Evolutionary conservation across 2,113 vertebrate genomes (phyloP), one percentile per base, ranked within the genome.

Genomic region (Podarcis muralis): DNA sequence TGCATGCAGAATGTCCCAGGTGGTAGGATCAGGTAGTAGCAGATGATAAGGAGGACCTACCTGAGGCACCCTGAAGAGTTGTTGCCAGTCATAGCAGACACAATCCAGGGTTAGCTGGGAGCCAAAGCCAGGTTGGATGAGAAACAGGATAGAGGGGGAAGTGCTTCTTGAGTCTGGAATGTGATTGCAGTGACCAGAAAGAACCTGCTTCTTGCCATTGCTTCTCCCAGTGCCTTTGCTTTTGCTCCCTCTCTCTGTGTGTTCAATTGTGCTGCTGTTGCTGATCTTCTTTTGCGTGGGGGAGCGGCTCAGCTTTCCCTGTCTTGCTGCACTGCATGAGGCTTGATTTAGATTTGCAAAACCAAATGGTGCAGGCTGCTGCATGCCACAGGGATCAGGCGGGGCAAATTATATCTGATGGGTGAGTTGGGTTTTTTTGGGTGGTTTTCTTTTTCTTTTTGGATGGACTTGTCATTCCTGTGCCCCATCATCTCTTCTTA

Each of bases 171-270:
- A 40, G 48, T 16, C n/a, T 69, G 35, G n/a, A 25, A 59, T 12
- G 13, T 7, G 13, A 32, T 30, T 77, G 25, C 25, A 59, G 69
- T 48, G 85, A 87, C 85, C 85, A 90, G 85, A 83, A 90, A 83
- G 43, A 87, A 79, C 48, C 25, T 37, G n/a, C 25, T 25, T 83
- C 81, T 53, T 66, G 30, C 37, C 13, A 12, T 6, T 78, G 72
- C 72, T 83, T 76, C 71, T 88, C 32, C n/a, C 43, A 20, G 6
- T 25, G 13, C 43, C 5, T 27, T 35, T 89, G 53, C 37, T 66
- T 27, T 62, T 40, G 23, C 12, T 75, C 59, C 18, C 59, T 62
- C 59, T 62, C 16, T 62, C 1, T 62, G 16, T 71, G 72, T 87
- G 48, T 53, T 59, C 13, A 11, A 35, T 85, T 74, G 48, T 66